Evolutionary conservation across 2,797 vertebrate species (phyloP).

Genomic region (Halcyon chelicuti): DNA sequence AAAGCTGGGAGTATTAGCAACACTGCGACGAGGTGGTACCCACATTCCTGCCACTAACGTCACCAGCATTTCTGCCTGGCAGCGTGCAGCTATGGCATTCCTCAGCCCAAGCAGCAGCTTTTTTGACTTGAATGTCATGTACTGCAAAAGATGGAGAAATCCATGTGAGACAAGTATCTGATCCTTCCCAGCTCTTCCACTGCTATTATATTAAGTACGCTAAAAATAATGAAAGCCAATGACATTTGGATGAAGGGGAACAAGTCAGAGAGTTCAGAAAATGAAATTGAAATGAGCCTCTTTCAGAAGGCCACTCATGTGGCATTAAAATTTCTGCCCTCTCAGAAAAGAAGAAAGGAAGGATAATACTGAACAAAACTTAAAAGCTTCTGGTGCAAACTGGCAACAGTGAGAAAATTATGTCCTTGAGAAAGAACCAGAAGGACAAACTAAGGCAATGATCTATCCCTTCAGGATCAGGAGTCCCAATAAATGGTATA

Average conservation of each 20-base stretch:
- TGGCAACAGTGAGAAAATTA: neutral
- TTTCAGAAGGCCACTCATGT: neutral
- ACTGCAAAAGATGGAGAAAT: neutral
- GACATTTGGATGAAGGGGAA: neutral
- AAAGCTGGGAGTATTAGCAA: neutral
- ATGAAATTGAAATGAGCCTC: neutral
- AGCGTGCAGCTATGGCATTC: neutral
- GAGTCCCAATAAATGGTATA: neutral
- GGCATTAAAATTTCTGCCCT: neutral
- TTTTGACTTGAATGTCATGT: neutral
- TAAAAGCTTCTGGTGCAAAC: neutral
- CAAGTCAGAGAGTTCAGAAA: constrained; percentile 8
- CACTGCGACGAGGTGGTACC: neutral
- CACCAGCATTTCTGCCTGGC: neutral
- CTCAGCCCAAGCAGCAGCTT: neutral
- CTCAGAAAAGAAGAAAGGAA: constrained; percentile 9
- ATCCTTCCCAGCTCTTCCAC: neutral
- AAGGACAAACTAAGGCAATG: neutral
- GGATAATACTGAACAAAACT: neutral
- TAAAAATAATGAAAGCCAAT: constrained; percentile 36
- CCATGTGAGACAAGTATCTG: neutral
- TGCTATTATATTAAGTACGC: constrained; percentile 23
- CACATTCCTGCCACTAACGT: constrained; percentile 29
- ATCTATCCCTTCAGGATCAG: neutral
- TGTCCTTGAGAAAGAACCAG: neutral